phyloP scores from a whole-genome alignment of 1,140 invertebrate species.

The Callitettix versicolor region DNA sequence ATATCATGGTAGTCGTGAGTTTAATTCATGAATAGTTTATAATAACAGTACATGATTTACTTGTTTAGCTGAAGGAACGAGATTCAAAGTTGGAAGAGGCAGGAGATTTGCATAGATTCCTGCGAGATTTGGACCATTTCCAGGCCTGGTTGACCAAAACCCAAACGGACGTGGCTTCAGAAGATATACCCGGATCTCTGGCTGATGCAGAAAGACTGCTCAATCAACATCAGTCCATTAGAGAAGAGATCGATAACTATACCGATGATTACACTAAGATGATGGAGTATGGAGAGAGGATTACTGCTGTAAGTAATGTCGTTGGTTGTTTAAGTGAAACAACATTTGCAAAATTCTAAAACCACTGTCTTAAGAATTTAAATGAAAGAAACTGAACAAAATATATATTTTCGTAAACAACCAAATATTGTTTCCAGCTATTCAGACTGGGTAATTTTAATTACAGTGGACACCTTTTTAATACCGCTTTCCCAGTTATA shows the following conservation, averaged over 20 bases:
- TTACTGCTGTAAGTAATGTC: constrained; percentile 75
- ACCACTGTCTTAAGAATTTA: too few relatives aligned
- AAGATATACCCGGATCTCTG: constrained; percentile 92
- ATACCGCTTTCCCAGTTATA: too few relatives aligned
- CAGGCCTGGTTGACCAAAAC: constrained; percentile 97
- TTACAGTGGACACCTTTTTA: too few relatives aligned
- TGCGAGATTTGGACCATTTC: constrained; percentile 98
- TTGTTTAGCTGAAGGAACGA: constrained; percentile 74
- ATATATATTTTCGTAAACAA: too few relatives aligned
- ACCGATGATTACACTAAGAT: constrained; percentile 96
- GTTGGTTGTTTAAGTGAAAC: background rate
- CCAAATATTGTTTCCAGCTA: too few relatives aligned
- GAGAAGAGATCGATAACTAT: constrained; percentile 98
- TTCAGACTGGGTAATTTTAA: too few relatives aligned
- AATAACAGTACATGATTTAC: too few relatives aligned
- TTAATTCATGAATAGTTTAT: too few relatives aligned
- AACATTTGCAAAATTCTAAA: background rate
- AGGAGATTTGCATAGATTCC: constrained; percentile 94
- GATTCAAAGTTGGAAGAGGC: constrained; percentile 98
- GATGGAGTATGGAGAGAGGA: constrained; percentile 97
- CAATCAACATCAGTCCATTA: constrained; percentile 92
- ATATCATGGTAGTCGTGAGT: too few relatives aligned
- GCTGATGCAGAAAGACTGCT: constrained; percentile 94
- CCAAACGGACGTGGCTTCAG: constrained; percentile 93
- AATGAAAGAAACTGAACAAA: too few relatives aligned